Conservation (phyloP, 2,113 vertebrate species). For the Pyxicephalus adspersus region DNA sequence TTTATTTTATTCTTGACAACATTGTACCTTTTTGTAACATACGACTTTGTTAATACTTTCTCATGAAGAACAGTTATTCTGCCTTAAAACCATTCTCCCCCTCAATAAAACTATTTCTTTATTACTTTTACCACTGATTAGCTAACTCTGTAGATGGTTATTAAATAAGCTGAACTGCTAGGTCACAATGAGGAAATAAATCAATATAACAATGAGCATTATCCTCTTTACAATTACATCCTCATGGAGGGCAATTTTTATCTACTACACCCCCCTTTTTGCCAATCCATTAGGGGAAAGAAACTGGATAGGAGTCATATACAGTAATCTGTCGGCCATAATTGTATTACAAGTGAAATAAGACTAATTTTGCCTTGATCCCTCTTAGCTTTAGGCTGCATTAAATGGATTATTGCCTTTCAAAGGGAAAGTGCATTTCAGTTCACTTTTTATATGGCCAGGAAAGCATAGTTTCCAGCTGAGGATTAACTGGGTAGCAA, state of each 20-base stretch:
- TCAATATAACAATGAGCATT: constrained; percentile 48
- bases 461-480: constrained; percentile 9
- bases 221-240: constrained; percentile 17
- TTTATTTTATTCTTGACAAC: too few relatives aligned
- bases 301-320: constrained; percentile 47
- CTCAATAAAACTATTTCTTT: constrained; percentile 11
- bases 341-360: constrained; percentile 49
- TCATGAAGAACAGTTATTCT: background rate
- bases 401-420: constrained; percentile 53
- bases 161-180: constrained; percentile 19
- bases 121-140: constrained; percentile 13
- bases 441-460: constrained; percentile 42
- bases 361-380: constrained; percentile 49
- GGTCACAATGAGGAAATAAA: constrained; percentile 39
- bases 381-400: constrained; percentile 44
- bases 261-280: constrained; percentile 15
- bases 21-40: background rate
- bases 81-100: background rate
- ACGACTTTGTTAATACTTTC: background rate
- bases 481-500: constrained; percentile 23
- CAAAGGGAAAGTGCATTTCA: constrained; percentile 36
- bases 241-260: constrained; percentile 31
- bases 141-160: constrained; percentile 4
- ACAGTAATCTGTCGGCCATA: constrained; percentile 48
- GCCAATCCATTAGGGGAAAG: constrained; percentile 35